Base-by-base conservation (phyloP, 2,113 vertebrate species). In the Todiramphus chloris region DNA sequence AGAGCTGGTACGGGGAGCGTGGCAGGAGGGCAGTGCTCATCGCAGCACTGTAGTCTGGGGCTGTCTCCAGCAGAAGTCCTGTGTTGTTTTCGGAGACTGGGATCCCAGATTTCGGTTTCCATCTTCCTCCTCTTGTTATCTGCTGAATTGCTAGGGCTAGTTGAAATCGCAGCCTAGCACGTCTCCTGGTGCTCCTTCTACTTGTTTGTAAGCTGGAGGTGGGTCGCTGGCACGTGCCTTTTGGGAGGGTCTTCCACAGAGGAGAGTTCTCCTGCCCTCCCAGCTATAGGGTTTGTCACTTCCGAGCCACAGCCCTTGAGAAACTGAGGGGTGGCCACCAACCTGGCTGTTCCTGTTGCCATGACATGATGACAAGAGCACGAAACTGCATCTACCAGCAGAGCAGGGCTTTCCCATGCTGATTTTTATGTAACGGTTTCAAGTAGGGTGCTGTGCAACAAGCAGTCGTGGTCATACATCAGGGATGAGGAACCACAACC, bases 401-500 rank as follows among this genome's bases (percentile, higher is more conserved):
- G 25, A 56, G n/a, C 28, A 62, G 51, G 30, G 23, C 16, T 55
- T 58, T 41, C 39, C 25, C 7, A 0, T 19, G 55, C 37, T 68
- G 68, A 19, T 43, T 56, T 68, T 41, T 41, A 37, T 56, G 33
- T 5, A 35, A 46, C 30, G 31, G 51, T 35, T 62, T 25, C 16
- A 48, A 28, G 19, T 0, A 12, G 17, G 66, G 51, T 73, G 53
- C 41, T n/a, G 7, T 31, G 33, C 16, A 37, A n/a, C 9, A 18
- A 28, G 27, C 27, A 16, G 1, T 48, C 43, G 2, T 0, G 1
- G 21, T n/a, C 1, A 0, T 28, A 5, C 11, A 0, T 31, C 20
- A 7, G 9, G 59, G 74, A 25, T 30, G 53, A 67, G 30, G 53
- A 72, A 13, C 59, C 43, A 24, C 10, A 35, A 19, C 56, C 41